Percentiles rank a stretch among this genome's conserved stretches.
These are phyloP conservation scores for Idaea biselata DNA, from an alignment of 2,888 invertebrate genomes.

Conservation along the genomic window DNA sequence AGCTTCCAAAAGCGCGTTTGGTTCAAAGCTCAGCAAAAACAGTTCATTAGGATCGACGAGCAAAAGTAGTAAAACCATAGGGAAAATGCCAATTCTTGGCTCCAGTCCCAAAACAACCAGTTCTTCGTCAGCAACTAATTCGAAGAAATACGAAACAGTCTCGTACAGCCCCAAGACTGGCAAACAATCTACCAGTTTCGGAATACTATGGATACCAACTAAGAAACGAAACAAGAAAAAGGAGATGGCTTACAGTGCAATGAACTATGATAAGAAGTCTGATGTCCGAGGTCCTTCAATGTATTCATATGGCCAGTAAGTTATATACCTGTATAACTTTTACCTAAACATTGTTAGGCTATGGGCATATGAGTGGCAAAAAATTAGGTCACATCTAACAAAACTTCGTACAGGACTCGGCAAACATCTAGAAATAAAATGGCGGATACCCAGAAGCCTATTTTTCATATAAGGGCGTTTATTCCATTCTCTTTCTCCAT, in stretches of 20 bases:
- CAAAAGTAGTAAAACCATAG: conserved; percentile 10
- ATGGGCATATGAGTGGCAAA: no score
- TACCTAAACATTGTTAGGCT: no score
- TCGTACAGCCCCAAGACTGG: conserved; percentile 46
- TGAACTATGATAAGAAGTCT: conserved; percentile 46
- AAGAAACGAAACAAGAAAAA: conserved; percentile 60
- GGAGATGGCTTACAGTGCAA: conserved; percentile 54
- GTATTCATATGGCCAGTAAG: conserved; percentile 58
- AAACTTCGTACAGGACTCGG: no score
- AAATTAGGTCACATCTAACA: no score
- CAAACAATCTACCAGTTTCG: conserved; percentile 53
- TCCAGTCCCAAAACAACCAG: conserved; percentile 10
- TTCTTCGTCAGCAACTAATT: conserved; percentile 19
- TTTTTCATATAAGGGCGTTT: no score
- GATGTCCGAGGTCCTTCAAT: conserved; percentile 60
- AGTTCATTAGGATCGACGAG: conserved; percentile 6
- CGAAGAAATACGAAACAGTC: conserved; percentile 43
- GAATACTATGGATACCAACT: conserved; percentile 68
- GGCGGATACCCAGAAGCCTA: no score
- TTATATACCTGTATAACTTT: conserved; percentile 20
- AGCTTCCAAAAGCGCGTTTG: conserved; percentile 17
- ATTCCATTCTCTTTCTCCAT: no score
- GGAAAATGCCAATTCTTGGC: conserved; percentile 24
- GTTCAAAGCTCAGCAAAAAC: conserved; percentile 7
- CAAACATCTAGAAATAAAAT: no score